Base-by-base conservation (phyloP, 2,113 vertebrate species). In the Podocnemis expansa region DNA sequence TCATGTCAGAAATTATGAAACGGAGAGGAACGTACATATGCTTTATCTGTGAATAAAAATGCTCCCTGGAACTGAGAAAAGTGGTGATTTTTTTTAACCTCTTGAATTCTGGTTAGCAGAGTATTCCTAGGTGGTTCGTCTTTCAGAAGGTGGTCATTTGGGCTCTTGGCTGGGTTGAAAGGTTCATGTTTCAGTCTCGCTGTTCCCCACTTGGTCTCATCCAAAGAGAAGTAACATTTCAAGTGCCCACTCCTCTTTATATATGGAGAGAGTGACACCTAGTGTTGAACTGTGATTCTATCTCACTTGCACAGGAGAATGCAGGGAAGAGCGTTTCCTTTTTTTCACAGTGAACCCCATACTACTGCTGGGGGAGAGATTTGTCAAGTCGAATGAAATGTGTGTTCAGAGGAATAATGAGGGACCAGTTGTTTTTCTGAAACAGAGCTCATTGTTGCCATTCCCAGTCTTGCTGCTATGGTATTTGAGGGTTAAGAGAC, bases 191-290 rank as follows among this genome's bases (percentile, higher is more conserved):
- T 25, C 45, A 76, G 41, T 22, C 82, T 34, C 78, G 67, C 54
- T 81, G 94, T 83, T 97, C 63, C 79, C 92, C 67, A 45, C 79
- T 2, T 88, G 43, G 27, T 70, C 56, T 45, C 22, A 21, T 67
- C 51, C 49, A 81, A 88, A 82, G 84, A 93, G 91, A 89, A 54
- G 56, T 31, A 45, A 19, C 7, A 21, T 27, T 58, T 60, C 14
- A 89, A 10, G 78, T 87, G 7, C 45, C 79, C 51, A 1, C 58
- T n/a, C 24, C 7, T 29, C 78, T 92, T 97, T 80, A n/a, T 81
- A 29, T 95, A 89, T 90, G 95, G 78, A 34, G 55, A 96, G 91
- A 95, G 96, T 92, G 96, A 83, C 98, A 97, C 94, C 98, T 98
- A 97, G 96, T 93, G 97, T 96, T 95, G 76, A 79, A 79, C 84